phyloP scores from a whole-genome alignment of 1,140 invertebrate species.

The Aphaenogaster rudis region DNA sequence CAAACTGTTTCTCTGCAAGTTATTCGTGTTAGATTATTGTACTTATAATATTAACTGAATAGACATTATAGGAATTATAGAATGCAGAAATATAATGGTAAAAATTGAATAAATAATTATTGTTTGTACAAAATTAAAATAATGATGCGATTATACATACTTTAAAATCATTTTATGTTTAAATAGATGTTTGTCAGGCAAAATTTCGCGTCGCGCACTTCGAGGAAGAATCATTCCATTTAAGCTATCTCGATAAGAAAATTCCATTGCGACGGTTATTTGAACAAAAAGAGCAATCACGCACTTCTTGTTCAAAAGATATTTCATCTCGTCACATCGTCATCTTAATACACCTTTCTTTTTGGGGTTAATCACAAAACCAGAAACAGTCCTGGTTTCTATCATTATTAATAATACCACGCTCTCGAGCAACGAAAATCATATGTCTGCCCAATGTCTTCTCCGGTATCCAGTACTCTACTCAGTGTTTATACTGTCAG shows the following conservation, averaged over 20 bases:
- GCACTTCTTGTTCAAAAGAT: slow-evolving; percentile 11
- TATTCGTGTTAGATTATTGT: slow-evolving; percentile 12
- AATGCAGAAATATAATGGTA: neutral
- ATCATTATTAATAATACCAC: slow-evolving; percentile 46
- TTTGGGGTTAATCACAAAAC: slow-evolving; percentile 28
- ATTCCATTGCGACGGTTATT: slow-evolving; percentile 20
- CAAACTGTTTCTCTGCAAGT: neutral
- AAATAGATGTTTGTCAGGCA: neutral
- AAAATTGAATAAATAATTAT: neutral
- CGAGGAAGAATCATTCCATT: neutral
- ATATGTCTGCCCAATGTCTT: slow-evolving; percentile 47
- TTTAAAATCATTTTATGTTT: neutral
- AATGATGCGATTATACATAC: neutral
- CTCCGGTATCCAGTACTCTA: slow-evolving; percentile 83
- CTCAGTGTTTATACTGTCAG: slow-evolving; percentile 75
- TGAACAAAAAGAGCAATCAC: neutral
- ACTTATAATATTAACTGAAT: neutral
- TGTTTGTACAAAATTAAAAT: slow-evolving; percentile 3
- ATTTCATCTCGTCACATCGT: slow-evolving; percentile 21
- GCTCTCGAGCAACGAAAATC: slow-evolving; percentile 35
- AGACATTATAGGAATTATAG: neutral
- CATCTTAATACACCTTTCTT: slow-evolving; percentile 48
- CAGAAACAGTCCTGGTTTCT: slow-evolving; percentile 40
- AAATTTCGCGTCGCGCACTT: slow-evolving; percentile 26
- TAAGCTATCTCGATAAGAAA: slow-evolving; percentile 2